Evolutionary conservation across 2,888 invertebrate genomes (phyloP).

Genomic region (Uropetala carovei): DNA sequence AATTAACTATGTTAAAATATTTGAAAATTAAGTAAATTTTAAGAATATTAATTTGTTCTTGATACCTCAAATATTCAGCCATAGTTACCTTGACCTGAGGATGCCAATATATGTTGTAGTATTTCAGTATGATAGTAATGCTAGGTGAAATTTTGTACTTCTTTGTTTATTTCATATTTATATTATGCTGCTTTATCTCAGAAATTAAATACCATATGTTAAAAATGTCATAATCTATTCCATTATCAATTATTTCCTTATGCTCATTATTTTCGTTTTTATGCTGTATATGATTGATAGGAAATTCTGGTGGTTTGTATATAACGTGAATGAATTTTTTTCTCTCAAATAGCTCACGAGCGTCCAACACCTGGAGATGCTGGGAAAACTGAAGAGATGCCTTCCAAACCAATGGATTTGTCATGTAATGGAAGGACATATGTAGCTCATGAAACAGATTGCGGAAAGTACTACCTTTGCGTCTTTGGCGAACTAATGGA

Average conservation of each 20-base stretch:
- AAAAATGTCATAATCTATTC: neutral
- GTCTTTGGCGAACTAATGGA: constrained; percentile 84
- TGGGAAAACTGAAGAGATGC: constrained; percentile 54
- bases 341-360: neutral
- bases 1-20: too few species aligned
- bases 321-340: neutral
- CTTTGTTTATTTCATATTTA: neutral
- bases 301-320: neutral
- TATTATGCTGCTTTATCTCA: too few species aligned
- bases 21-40: too few species aligned
- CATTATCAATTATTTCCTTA: neutral
- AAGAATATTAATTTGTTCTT: too few species aligned
- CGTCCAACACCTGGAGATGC: constrained; percentile 64
- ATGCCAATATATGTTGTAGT: too few species aligned
- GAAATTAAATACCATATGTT: neutral
- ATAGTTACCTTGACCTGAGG: too few species aligned
- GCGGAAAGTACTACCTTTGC: constrained; percentile 88
- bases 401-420: constrained; percentile 62
- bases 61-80: too few species aligned
- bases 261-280: neutral
- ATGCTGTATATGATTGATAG: neutral
- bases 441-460: constrained; percentile 82
- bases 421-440: constrained; percentile 64
- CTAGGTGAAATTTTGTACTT: neutral
- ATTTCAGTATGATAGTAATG: neutral